Evolutionary conservation across 2,888 invertebrate genomes (phyloP), one percentile per base, ranked within the genome.

Genomic region (Amorpha juglandis): DNA sequence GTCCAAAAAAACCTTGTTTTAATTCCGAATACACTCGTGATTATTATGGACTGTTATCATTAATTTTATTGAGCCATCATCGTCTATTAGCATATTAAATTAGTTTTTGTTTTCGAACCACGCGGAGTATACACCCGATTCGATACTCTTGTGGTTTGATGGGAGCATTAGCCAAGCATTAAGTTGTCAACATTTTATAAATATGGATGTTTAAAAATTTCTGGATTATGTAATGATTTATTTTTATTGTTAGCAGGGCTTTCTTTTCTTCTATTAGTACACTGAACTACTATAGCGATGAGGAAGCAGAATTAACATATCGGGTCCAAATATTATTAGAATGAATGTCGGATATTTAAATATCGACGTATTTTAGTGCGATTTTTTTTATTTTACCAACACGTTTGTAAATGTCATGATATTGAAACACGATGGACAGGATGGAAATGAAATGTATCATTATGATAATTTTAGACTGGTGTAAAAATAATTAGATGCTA

Each of bases 21-120:
- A 77, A 75, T 77, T 78, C 71, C 71, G 69, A 80, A 78, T 75
- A 71, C 74, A 77, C 68, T 75, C 76, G 73, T 74, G 78, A 80
- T 81, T 76, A 78, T 76, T 75, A 76, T 74, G 53, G 72, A 74
- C 76, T 78, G 76, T 79, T 81, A 79, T 81, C 78, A 78, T 79
- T 78, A 78, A 80, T 84, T 87, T 84, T 88, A 88, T 87, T 80
- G 78, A 86, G 78, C 79, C 78, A 78, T 87, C 82, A 83, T 70
- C 65, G 42, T 62, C 66, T 74, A 87, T 87, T 87, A 79, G 74
- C 84, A 86, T 85, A 81, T 71, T 77, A 78, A 82, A 83, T 86
- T 81, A 80, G 79, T 81, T 81, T 81, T 81, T 80, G 77, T 78
- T 78, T 79, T 76, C 67, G 74, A 74, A 64, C 71, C 65, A 72